These are phyloP conservation scores for Pseudorasbora parva DNA, from an alignment of 2,113 vertebrate species.

Conservation along the genomic window DNA sequence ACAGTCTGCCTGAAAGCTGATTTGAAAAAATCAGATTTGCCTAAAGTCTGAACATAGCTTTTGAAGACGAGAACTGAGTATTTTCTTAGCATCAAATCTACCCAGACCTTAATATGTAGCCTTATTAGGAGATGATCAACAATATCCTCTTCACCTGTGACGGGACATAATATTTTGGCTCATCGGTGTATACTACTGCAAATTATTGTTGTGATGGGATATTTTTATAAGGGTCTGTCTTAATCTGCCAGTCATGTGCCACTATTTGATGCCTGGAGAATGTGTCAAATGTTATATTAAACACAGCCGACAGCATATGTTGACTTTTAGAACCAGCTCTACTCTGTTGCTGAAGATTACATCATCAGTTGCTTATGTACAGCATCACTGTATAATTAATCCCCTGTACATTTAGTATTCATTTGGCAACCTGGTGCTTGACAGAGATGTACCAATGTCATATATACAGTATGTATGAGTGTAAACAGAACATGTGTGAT, in stretches of 20 bases:
- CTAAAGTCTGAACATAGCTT: too few relatives aligned
- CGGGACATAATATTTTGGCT: too few relatives aligned
- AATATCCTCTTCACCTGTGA: too few relatives aligned
- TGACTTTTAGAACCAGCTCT: conserved; percentile 50
- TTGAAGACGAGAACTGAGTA: too few relatives aligned
- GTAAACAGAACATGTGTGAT: conserved; percentile 48
- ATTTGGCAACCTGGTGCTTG: conserved; percentile 42
- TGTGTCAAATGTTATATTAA: conserved; percentile 32
- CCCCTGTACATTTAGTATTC: conserved; percentile 47
- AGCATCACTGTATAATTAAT: conserved; percentile 56
- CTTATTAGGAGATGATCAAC: too few relatives aligned
- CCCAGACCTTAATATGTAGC: too few relatives aligned
- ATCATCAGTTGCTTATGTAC: conserved; percentile 54
- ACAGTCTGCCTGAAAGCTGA: too few relatives aligned
- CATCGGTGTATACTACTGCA: not conserved
- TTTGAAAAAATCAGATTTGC: too few relatives aligned
- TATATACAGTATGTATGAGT: conserved; percentile 41
- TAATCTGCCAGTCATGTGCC: conserved; percentile 2
- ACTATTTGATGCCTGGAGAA: conserved; percentile 15
- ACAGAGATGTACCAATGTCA: conserved; percentile 39
- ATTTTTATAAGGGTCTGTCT: not conserved
- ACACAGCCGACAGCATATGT: conserved; percentile 25
- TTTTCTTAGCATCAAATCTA: too few relatives aligned
- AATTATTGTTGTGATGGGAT: not conserved
- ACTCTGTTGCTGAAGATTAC: conserved; percentile 51